phyloP scores from a whole-genome alignment of 92 coral and sea anemone genomes.

The Siderastrea siderea region DNA sequence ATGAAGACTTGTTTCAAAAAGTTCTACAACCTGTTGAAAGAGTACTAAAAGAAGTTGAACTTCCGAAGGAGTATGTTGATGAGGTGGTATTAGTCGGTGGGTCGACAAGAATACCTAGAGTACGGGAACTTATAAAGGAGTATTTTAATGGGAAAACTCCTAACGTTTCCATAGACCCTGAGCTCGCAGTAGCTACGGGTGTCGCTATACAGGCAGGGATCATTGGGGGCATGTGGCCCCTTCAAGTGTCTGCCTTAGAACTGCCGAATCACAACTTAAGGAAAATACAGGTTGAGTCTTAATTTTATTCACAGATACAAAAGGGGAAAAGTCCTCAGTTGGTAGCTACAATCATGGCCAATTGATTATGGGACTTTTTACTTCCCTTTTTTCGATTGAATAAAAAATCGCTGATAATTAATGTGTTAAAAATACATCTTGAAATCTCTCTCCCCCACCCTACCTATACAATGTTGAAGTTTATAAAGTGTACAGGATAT shows the following conservation, averaged over 20 bases:
- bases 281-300: constrained; percentile 72
- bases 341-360: no score
- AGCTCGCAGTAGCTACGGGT: constrained; percentile 97
- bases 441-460: no score
- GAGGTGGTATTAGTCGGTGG: constrained; percentile 98
- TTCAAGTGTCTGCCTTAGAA: constrained; percentile 98
- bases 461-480: no score
- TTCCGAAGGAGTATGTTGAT: constrained; percentile 83
- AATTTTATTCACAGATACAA: neutral
- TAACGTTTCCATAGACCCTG: constrained; percentile 97
- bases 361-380: no score
- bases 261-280: constrained; percentile 79
- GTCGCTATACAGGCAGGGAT: constrained; percentile 99
- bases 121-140: constrained; percentile 85
- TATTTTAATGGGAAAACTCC: constrained; percentile 95
- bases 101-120: constrained; percentile 92
- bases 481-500: no score
- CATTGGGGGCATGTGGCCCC: constrained; percentile 99
- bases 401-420: no score
- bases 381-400: no score
- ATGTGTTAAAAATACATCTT: no score
- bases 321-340: neutral
- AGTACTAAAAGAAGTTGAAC: constrained; percentile 85
- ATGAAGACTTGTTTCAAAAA: constrained; percentile 88
- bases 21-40: constrained; percentile 89